A percentile compares a stretch with the other conserved stretches of the same genome.
Evolutionary conservation across 23 tunicate genomes (phyloP).

Genomic region (Botrylloides violaceus): DNA sequence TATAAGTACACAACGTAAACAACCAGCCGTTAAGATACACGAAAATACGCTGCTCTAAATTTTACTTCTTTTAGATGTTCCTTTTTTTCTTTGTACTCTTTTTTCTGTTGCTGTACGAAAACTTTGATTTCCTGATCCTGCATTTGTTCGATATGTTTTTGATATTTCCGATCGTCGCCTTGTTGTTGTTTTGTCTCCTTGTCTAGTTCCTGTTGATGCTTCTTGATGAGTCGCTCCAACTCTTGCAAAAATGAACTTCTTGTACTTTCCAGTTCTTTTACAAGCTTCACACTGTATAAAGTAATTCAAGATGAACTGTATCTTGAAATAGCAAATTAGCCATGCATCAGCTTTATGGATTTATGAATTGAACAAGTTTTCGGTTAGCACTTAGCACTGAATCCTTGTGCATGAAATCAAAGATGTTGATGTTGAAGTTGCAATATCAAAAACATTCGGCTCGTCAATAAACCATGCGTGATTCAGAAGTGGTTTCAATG

Average conservation of each 20-base stretch:
- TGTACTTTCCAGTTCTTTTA: slow-evolving; percentile 64
- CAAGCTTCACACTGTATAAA: slow-evolving; percentile 49
- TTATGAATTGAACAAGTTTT: too few relatives aligned
- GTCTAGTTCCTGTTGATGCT: slow-evolving; percentile 78
- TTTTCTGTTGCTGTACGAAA: slow-evolving; percentile 66
- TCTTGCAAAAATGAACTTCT: slow-evolving; percentile 68
- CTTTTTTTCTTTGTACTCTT: slow-evolving; percentile 65
- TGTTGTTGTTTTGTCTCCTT: slow-evolving; percentile 52
- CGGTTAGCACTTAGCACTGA: background rate
- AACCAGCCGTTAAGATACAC: too few relatives aligned
- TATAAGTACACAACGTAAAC: too few relatives aligned
- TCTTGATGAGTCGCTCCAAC: slow-evolving; percentile 53
- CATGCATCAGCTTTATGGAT: too few relatives aligned
- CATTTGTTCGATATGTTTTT: slow-evolving; percentile 70
- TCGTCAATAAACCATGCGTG: too few relatives aligned
- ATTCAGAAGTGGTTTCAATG: too few relatives aligned
- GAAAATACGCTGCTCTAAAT: too few relatives aligned
- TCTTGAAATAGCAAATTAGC: background rate
- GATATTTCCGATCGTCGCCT: slow-evolving; percentile 73
- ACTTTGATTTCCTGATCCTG: slow-evolving; percentile 82
- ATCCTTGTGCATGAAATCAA: background rate
- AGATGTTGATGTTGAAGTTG: background rate
- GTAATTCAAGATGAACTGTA: background rate
- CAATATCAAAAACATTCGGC: background rate
- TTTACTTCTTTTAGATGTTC: slow-evolving; percentile 87